A percentile compares a stretch with the other conserved stretches of the same genome.
Evolutionary conservation across 2,113 vertebrate species (phyloP).

Genomic region (Rhinogobius similis): DNA sequence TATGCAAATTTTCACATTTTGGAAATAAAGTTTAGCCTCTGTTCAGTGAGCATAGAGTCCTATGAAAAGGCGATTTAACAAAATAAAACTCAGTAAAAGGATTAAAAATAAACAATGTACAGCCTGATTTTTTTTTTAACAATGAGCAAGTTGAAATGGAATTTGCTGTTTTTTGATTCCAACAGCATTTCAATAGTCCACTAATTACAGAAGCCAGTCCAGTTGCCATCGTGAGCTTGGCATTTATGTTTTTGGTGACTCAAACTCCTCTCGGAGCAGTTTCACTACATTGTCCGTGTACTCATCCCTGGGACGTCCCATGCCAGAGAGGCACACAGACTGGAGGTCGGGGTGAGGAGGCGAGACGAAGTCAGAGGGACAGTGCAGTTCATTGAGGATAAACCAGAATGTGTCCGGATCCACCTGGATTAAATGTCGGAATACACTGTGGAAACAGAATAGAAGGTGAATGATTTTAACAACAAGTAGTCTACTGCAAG

Average conservation of each 20-base stretch:
- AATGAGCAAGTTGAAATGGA: not conserved
- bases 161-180: not conserved
- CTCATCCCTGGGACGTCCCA: constrained; percentile 65
- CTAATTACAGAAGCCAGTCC: not conserved
- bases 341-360: constrained; percentile 81
- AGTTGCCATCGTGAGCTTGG: not conserved
- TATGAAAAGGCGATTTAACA: not conserved
- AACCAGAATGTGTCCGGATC: constrained; percentile 90
- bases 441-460: constrained; percentile 76
- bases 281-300: constrained; percentile 80
- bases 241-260: not conserved
- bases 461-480: not conserved
- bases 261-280: constrained; percentile 78
- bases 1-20: not conserved
- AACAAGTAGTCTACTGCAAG: not conserved
- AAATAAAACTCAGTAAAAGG: not conserved
- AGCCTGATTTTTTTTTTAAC: not conserved
- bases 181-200: not conserved
- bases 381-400: constrained; percentile 80
- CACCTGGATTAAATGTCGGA: constrained; percentile 81
- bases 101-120: too few relatives aligned
- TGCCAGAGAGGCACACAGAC: constrained; percentile 69
- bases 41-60: not conserved
- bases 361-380: constrained; percentile 57
- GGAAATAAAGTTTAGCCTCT: not conserved